These are phyloP conservation scores for Nephrocerus scutellatus DNA, from an alignment of 2,888 invertebrate species.

Conservation along the genomic window DNA sequence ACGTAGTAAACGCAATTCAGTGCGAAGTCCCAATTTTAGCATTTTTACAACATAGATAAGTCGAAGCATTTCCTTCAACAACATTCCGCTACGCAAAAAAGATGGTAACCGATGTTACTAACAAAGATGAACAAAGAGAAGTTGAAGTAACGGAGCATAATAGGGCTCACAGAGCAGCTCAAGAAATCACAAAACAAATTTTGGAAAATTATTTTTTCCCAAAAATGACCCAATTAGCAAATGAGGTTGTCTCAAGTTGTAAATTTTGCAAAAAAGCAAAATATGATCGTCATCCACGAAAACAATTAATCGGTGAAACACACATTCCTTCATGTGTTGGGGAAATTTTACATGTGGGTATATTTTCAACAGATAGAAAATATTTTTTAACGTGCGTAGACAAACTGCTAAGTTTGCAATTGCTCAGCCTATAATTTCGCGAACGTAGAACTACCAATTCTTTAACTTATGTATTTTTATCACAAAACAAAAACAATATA, in stretches of 20 bases:
- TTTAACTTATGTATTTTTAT: background rate
- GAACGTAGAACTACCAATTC: background rate
- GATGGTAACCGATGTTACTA: background rate
- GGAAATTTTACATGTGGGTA: constrained; percentile 6
- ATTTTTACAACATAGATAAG: constrained; percentile 13
- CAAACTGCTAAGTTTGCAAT: background rate
- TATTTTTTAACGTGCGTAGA: constrained; percentile 1
- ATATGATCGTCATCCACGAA: constrained; percentile 8
- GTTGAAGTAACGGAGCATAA: constrained; percentile 5
- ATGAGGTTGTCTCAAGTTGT: constrained; percentile 9
- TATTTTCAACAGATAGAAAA: constrained; percentile 3
- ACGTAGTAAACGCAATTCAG: constrained; percentile 16
- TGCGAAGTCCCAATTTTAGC: constrained; percentile 16
- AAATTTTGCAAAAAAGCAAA: constrained; percentile 7
- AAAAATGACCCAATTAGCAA: constrained; percentile 4
- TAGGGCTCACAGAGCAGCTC: constrained; percentile 8
- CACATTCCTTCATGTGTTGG: constrained; percentile 5
- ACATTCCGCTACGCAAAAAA: constrained; percentile 12
- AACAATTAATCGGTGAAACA: constrained; percentile 4
- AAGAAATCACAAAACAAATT: constrained; percentile 10
- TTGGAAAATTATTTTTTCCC: constrained; percentile 3
- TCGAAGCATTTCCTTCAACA: constrained; percentile 14
- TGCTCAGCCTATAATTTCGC: background rate
- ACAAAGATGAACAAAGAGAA: constrained; percentile 2
- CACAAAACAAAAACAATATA: background rate